Conservation (phyloP, 2,113 vertebrate genomes). For the Phrynosoma platyrhinos region DNA sequence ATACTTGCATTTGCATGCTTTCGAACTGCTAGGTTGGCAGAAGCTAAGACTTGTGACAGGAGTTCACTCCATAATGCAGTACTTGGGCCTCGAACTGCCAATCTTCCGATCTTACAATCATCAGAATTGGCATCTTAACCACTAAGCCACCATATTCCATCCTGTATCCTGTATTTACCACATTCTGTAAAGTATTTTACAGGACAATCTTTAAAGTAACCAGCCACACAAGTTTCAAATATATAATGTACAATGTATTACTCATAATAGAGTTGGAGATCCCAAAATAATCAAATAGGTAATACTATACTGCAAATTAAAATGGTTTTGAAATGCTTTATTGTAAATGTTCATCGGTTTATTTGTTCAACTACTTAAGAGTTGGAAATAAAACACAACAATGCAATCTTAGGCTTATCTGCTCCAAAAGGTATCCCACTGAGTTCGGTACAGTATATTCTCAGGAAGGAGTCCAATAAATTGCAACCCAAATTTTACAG, state of each 20-base stretch:
- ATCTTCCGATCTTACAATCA: no score
- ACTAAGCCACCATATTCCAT: no score
- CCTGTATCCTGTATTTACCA: no score
- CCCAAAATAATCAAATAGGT: neutral
- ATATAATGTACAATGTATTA: neutral
- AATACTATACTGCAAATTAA: neutral
- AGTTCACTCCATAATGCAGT: no score
- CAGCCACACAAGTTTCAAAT: neutral
- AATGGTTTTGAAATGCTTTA: neutral
- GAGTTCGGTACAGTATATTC: neutral
- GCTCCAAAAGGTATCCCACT: neutral
- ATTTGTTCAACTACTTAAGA: neutral
- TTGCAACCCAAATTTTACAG: neutral
- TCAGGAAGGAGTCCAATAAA: neutral
- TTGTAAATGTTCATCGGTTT: neutral
- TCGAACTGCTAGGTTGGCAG: no score
- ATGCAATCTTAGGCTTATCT: neutral
- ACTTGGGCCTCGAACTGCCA: no score
- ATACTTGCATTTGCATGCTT: no score
- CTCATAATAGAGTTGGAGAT: neutral
- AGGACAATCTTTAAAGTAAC: neutral
- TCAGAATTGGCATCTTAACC: no score
- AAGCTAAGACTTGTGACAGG: no score
- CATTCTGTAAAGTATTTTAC: neutral
- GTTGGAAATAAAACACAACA: neutral